phyloP scores from a whole-genome alignment of 2,888 invertebrate species.

The Amblyjoppa proteus region DNA sequence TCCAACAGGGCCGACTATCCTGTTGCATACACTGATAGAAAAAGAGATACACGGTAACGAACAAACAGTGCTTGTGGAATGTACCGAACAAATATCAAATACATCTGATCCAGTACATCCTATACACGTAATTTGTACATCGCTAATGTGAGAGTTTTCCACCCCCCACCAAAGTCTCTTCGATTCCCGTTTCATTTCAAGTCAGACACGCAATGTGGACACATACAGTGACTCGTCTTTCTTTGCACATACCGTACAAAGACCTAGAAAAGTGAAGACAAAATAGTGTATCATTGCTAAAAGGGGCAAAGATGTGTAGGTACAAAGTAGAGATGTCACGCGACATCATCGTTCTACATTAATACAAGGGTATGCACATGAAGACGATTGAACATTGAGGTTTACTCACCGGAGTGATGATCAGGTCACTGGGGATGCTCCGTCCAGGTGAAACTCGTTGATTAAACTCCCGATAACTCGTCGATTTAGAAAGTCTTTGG shows the following conservation, averaged over 20 bases:
- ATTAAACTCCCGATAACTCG: background rate
- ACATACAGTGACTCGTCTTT: no score
- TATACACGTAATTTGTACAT: background rate
- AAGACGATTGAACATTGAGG: background rate
- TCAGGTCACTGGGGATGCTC: background rate
- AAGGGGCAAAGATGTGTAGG: background rate
- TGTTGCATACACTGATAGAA: conserved; percentile 45
- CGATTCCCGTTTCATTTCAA: background rate
- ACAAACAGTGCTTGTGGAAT: background rate
- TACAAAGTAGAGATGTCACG: background rate
- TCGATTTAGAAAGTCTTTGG: background rate
- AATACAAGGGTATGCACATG: background rate
- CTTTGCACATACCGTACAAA: no score
- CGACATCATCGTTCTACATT: background rate
- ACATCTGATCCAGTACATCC: background rate
- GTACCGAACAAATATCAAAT: background rate
- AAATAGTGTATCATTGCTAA: background rate
- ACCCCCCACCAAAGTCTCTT: background rate
- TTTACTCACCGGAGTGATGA: conserved; percentile 14
- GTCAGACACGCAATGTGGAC: background rate
- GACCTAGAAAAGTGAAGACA: no score
- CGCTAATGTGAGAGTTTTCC: background rate
- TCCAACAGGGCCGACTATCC: conserved; percentile 38
- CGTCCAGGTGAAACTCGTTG: background rate
- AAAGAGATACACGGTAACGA: background rate